Conservation (phyloP, 2,113 vertebrate species). For the Psephotus haematonotus region DNA sequence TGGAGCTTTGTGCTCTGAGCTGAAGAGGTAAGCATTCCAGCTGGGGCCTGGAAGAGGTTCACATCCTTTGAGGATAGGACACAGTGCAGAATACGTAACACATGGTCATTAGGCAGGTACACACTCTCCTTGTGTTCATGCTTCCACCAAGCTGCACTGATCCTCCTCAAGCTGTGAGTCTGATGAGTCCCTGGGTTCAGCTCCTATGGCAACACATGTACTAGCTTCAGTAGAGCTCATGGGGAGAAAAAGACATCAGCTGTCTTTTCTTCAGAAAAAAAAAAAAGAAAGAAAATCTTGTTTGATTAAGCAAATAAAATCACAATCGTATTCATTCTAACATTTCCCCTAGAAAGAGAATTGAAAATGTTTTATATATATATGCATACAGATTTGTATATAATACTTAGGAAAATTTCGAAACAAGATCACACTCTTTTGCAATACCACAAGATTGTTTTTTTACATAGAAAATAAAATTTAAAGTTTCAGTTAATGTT, state of each 20-base stretch:
- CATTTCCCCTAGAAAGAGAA: constrained; percentile 6
- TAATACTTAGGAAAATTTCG: constrained; percentile 12
- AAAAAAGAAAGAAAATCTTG: background rate
- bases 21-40: background rate
- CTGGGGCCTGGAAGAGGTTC: background rate
- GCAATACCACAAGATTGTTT: background rate
- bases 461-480: background rate
- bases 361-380: background rate
- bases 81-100: background rate
- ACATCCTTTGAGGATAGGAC: background rate
- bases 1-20: background rate
- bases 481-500: background rate
- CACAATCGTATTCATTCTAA: constrained; percentile 7
- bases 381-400: background rate
- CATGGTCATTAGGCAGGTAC: background rate
- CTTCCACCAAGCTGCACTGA: background rate
- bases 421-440: background rate
- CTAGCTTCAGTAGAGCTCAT: background rate
- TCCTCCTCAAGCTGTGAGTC: background rate
- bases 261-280: background rate
- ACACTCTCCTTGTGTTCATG: background rate
- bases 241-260: background rate
- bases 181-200: background rate
- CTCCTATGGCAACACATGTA: background rate
- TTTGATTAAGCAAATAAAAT: constrained; percentile 46